Evolutionary conservation across 2,888 invertebrate genomes (phyloP).

Genomic region (Hyposoter dolosus): DNA sequence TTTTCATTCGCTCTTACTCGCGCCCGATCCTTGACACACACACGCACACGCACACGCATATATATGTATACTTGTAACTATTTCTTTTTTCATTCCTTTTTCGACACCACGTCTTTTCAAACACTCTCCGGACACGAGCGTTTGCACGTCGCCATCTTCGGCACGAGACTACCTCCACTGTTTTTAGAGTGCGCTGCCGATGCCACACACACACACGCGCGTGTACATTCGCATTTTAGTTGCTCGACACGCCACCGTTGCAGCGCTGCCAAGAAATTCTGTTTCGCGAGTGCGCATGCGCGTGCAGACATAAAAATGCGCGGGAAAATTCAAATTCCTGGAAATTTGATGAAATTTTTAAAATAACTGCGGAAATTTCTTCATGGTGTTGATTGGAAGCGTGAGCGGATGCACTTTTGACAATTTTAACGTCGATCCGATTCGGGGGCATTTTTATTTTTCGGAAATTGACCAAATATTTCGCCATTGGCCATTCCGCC

Average conservation of each 20-base stretch:
- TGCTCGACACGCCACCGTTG: not conserved
- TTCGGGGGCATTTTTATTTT: too few relatives aligned
- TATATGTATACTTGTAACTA: slow-evolving; percentile 12
- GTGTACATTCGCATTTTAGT: slow-evolving; percentile 21
- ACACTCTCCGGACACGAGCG: slow-evolving; percentile 76
- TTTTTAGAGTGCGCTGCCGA: slow-evolving; percentile 81
- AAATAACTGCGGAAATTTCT: not conserved
- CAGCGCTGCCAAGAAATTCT: not conserved
- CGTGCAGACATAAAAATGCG: not conserved
- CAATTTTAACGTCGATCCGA: too few relatives aligned
- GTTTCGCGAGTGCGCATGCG: not conserved
- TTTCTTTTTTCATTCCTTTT: slow-evolving; percentile 32
- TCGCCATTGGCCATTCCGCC: too few relatives aligned
- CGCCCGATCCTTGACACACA: not conserved
- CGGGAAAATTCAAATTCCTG: slow-evolving; percentile 3
- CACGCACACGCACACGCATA: not conserved
- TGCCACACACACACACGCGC: slow-evolving; percentile 56
- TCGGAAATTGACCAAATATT: too few relatives aligned
- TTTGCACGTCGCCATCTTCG: slow-evolving; percentile 82
- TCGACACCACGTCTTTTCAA: slow-evolving; percentile 67
- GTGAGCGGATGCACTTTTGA: too few relatives aligned
- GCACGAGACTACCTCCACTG: slow-evolving; percentile 76
- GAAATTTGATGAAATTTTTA: not conserved
- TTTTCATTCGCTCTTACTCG: slow-evolving; percentile 8
- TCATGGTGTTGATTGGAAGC: too few relatives aligned